Evolutionary conservation across 2,797 vertebrate genomes (phyloP).

Genomic region (Scolopax rusticola): DNA sequence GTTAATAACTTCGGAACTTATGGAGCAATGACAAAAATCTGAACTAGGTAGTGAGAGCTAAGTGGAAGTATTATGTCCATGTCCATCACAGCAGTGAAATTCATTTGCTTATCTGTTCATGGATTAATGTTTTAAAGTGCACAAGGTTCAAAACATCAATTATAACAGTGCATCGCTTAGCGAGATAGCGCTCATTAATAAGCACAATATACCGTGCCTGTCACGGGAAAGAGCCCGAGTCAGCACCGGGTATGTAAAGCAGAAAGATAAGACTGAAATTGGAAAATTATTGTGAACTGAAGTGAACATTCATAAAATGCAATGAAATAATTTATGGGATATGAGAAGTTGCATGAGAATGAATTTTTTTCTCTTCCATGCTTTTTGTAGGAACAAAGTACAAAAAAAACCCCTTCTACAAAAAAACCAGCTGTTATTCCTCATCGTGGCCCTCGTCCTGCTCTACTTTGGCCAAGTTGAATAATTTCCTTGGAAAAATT

Average conservation of each 20-base stretch:
- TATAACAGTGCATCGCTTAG: neutral
- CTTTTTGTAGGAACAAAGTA: slow-evolving; percentile 10
- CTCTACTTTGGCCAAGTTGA: slow-evolving; percentile 33
- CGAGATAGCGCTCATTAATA: neutral
- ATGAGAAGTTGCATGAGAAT: neutral
- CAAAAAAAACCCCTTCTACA: neutral
- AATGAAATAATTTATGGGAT: neutral
- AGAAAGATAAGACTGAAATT: neutral
- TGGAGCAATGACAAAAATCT: neutral
- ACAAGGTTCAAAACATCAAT: neutral
- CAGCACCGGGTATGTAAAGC: neutral
- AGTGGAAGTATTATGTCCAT: rapidly evolving
- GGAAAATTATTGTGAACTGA: neutral
- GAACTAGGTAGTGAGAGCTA: rapidly evolving
- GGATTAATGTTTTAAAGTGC: neutral
- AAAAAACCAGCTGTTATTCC: neutral
- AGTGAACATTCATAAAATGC: neutral
- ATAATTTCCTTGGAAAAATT: slow-evolving; percentile 7
- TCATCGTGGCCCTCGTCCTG: neutral
- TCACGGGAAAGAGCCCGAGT: neutral
- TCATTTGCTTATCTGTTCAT: neutral
- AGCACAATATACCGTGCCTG: neutral
- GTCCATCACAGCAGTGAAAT: neutral
- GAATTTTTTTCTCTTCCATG: neutral
- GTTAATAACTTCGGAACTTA: neutral